phyloP scores from a whole-genome alignment of 2,888 invertebrate genomes.

The Drosophila parthenogenetica region DNA sequence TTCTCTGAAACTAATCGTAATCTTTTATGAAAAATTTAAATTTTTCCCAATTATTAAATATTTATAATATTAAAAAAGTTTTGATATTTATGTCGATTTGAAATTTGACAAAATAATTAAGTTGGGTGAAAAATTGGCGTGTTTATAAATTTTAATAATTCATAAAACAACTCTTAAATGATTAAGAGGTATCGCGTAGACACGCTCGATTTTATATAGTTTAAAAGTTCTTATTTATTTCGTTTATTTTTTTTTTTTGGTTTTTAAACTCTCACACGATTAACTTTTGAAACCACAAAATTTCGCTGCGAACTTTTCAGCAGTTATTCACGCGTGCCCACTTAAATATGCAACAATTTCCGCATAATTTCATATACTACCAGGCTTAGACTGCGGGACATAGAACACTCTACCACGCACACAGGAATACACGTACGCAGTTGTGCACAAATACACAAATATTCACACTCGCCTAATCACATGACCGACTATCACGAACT shows the following conservation, averaged over 20 bases:
- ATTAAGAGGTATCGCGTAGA: neutral
- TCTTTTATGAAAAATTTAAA: neutral
- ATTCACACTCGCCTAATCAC: conserved; percentile 61
- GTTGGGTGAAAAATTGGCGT: too few relatives aligned
- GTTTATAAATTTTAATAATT: too few relatives aligned
- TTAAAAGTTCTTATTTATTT: conserved; percentile 5
- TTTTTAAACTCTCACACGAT: conserved; percentile 14
- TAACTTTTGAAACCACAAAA: conserved; percentile 16
- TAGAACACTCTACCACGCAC: neutral
- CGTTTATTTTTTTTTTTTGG: neutral
- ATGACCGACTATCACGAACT: conserved; percentile 65
- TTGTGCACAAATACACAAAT: conserved; percentile 9
- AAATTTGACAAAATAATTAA: too few relatives aligned
- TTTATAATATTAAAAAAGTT: neutral
- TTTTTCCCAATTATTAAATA: neutral
- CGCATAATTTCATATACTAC: conserved; percentile 71
- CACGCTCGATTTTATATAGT: neutral
- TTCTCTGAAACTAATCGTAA: neutral
- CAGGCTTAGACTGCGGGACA: conserved; percentile 26
- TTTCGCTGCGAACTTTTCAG: conserved; percentile 49
- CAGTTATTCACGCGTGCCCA: conserved; percentile 67
- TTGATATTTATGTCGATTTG: too few relatives aligned
- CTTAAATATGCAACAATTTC: conserved; percentile 80
- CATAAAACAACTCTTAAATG: neutral
- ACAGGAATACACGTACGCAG: neutral